phyloP scores from a whole-genome alignment of 2,888 invertebrate species.

The Lutraria lutraria region DNA sequence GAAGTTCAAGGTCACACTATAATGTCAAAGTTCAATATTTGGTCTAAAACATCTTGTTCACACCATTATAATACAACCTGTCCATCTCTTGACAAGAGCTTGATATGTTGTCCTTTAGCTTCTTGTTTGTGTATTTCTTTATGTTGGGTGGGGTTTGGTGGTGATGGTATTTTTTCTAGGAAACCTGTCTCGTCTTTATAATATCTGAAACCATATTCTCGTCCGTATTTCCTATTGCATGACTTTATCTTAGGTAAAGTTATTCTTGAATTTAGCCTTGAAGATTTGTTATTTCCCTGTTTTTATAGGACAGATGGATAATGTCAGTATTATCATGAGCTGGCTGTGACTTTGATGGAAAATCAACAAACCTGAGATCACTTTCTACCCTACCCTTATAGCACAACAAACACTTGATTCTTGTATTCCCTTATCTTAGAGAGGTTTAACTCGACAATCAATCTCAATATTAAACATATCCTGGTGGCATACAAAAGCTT shows the following conservation, averaged over 20 bases:
- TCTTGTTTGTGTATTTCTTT: too few species aligned
- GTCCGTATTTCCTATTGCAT: too few species aligned
- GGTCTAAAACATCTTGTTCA: too few species aligned
- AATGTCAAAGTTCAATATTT: too few species aligned
- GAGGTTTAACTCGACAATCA: constrained; percentile 3
- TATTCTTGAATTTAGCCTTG: neutral
- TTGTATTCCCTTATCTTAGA: neutral
- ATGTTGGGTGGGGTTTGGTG: too few species aligned
- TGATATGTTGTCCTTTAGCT: too few species aligned
- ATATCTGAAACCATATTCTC: too few species aligned
- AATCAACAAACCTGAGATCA: constrained; percentile 17
- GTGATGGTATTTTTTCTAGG: too few species aligned
- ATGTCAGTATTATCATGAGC: neutral
- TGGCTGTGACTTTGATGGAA: constrained; percentile 12
- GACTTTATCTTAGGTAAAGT: neutral
- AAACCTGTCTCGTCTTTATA: too few species aligned
- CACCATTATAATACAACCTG: too few species aligned
- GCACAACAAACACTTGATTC: constrained; percentile 16
- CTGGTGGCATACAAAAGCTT: neutral
- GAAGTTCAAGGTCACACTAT: too few species aligned
- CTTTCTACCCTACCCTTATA: constrained; percentile 21
- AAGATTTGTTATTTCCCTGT: neutral
- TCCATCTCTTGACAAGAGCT: too few species aligned
- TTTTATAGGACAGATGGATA: constrained; percentile 10
- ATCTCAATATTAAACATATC: constrained; percentile 2